Evolutionary conservation across 2,888 invertebrate genomes (phyloP).

Genomic region (Stenotaenia linearis): DNA sequence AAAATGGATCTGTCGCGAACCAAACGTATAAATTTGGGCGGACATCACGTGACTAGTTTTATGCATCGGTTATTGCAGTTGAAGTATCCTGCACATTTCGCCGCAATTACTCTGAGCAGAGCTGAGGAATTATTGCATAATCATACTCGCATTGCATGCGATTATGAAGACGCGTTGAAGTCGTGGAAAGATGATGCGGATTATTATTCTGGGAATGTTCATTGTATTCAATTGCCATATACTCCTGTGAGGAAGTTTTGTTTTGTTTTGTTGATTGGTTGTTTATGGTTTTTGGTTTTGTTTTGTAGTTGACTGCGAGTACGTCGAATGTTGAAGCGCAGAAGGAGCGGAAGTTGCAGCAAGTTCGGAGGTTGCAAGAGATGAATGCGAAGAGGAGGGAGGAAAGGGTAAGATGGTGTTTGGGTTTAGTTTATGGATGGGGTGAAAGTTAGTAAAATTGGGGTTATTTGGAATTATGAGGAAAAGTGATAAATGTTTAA

Average conservation of each 20-base stretch:
- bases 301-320: conserved; percentile 39
- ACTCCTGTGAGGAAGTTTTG: conserved; percentile 46
- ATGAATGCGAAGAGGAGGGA: conserved; percentile 83
- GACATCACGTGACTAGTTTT: conserved; percentile 75
- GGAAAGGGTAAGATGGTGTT: conserved; percentile 69
- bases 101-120: conserved; percentile 76
- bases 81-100: conserved; percentile 86
- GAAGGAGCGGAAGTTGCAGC: conserved; percentile 76
- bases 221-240: conserved; percentile 80
- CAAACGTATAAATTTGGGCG: conserved; percentile 79
- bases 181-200: conserved; percentile 71
- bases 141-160: conserved; percentile 68
- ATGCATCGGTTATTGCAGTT: conserved; percentile 81
- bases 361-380: conserved; percentile 76
- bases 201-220: conserved; percentile 68
- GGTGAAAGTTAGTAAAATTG: no score
- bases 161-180: conserved; percentile 71
- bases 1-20: conserved; percentile 63
- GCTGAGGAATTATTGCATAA: conserved; percentile 80
- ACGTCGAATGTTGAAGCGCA: conserved; percentile 52
- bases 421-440: no score
- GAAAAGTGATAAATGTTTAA: no score
- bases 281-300: neutral
- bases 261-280: neutral
- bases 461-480: no score